These are phyloP conservation scores for Tenthredo livida DNA, from an alignment of 2,888 invertebrate species.

Conservation along the genomic window DNA sequence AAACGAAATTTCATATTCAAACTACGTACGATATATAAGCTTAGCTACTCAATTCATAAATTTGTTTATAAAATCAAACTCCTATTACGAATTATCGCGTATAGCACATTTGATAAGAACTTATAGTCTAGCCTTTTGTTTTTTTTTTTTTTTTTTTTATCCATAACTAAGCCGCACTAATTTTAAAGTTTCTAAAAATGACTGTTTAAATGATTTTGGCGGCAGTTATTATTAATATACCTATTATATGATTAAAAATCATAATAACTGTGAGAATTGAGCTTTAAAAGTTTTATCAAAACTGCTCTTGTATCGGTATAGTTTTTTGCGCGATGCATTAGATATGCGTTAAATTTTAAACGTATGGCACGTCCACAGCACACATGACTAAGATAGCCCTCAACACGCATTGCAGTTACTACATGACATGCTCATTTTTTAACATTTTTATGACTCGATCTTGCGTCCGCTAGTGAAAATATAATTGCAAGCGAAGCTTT, in stretches of 20 bases:
- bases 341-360: neutral
- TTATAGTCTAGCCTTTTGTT: conserved; percentile 66
- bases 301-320: neutral
- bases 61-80: conserved; percentile 1
- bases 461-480: conserved; percentile 42
- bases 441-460: conserved; percentile 54
- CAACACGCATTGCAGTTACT: conserved; percentile 28
- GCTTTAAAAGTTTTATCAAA: neutral
- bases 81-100: conserved; percentile 25
- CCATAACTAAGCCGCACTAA: conserved; percentile 57
- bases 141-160: conserved; percentile 61
- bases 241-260: too few relatives aligned
- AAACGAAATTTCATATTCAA: conserved; percentile 18
- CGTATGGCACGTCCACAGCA: conserved; percentile 13
- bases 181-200: neutral
- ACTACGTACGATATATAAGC: conserved; percentile 10
- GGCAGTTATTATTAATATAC: neutral
- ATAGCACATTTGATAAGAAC: conserved; percentile 63
- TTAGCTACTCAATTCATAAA: conserved; percentile 10
- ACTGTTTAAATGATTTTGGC: neutral
- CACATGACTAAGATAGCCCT: neutral
- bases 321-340: conserved; percentile 16
- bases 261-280: conserved; percentile 15
- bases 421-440: conserved; percentile 45
- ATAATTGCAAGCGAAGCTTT: conserved; percentile 37